Base-by-base conservation (phyloP, 2,888 invertebrate genomes). In the Allophyes oxyacanthae region DNA sequence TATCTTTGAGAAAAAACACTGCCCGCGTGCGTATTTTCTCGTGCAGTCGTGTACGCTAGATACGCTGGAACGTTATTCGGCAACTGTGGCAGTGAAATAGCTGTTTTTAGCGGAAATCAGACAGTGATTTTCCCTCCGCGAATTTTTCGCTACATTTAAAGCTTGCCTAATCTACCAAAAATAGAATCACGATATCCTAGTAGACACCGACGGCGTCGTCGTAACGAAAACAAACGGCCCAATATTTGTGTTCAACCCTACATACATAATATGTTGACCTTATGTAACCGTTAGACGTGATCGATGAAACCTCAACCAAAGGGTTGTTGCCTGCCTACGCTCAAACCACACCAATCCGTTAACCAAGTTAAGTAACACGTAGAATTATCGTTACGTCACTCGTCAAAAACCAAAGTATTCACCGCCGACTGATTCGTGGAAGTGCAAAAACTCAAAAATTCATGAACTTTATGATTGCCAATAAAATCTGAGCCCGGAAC, bases 221-320 rank as follows among this genome's bases (percentile, higher is more conserved):
- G 38, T 32, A 32, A 48, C 37, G 34, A 44, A 34, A 34, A 56
- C 41, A 56, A 45, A 48, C 52, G 13, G 28, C 48, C 40, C 14
- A 40, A 48, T 42, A 34, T 65, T 65, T 65, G 40, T 34, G n/a
- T 48, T 51, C 28, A 15, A 8, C n/a, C n/a, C 7, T 45, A 53
- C 11, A 15, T 38, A 40, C 49, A 52, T 30, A 53, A 52, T 48
- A 64, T 72, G 57, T 64, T 65, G 66, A 59, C 58, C 48, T 63
- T 72, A 72, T 62, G 64, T 61, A 67, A 66, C 51, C 42, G 60
- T 60, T 72, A 44, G 63, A 69, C 72, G 66, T 73, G 75, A 77
- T 72, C 74, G 76, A 78, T 79, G 79, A 75, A 79, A 72, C 78
- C 72, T 57, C 77, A 80, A 83, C 82, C 84, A 80, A 83, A 83